Conservation (phyloP, 2,797 vertebrate genomes). For the Odontamblyopus lacepedii region DNA sequence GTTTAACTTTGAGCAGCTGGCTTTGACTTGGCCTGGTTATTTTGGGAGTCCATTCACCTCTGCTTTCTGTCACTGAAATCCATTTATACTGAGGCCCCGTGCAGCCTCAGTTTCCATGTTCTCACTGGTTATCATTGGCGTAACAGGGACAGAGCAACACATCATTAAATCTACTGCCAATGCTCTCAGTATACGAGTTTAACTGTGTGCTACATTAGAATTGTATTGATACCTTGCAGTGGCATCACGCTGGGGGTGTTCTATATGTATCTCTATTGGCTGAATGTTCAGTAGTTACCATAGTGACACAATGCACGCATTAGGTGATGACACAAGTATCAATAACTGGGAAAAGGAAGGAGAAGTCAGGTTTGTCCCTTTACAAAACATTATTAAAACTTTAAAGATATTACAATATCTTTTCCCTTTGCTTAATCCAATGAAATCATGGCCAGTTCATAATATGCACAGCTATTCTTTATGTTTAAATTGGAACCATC, state of each 20-base stretch:
- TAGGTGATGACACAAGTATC: too few relatives aligned
- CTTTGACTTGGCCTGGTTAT: constrained; percentile 40
- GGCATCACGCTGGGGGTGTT: too few relatives aligned
- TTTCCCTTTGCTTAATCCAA: background rate
- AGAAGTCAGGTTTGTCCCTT: too few relatives aligned
- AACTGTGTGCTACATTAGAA: too few relatives aligned
- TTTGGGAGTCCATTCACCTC: constrained; percentile 49
- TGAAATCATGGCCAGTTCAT: background rate
- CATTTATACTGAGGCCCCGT: constrained; percentile 34
- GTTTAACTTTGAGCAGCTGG: constrained; percentile 18
- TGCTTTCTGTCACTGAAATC: constrained; percentile 54
- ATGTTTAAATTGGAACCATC: background rate
- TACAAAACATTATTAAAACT: background rate
- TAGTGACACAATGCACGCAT: too few relatives aligned
- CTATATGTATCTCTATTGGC: too few relatives aligned
- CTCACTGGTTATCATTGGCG: constrained; percentile 37
- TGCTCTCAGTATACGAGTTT: too few relatives aligned
- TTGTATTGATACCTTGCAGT: too few relatives aligned
- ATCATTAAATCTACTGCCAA: constrained; percentile 14
- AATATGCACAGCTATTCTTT: background rate
- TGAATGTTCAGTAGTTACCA: too few relatives aligned
- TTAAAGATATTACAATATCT: background rate
- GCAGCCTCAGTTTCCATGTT: constrained; percentile 46
- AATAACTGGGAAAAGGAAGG: too few relatives aligned
- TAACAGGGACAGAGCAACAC: constrained; percentile 24